Conservation (phyloP, 2,113 vertebrate species). For the Ia io region DNA sequence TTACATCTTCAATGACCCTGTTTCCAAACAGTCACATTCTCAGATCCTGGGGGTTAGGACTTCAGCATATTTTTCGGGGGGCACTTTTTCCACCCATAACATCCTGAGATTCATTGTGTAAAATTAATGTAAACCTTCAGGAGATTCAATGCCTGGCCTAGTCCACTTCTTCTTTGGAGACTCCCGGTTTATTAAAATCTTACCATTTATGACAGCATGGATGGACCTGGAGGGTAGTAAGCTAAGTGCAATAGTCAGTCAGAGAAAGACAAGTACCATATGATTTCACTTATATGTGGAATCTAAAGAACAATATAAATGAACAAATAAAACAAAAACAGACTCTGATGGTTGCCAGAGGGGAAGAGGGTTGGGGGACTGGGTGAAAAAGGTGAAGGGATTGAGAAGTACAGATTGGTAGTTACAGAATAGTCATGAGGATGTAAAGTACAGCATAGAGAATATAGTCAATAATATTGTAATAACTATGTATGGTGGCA, state of each 20-base stretch:
- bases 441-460: background rate
- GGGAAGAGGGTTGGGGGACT: background rate
- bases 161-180: background rate
- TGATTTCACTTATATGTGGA: background rate
- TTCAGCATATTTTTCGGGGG: background rate
- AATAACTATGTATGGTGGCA: background rate
- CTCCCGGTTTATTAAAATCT: background rate
- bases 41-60: background rate
- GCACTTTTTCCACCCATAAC: background rate
- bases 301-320: background rate
- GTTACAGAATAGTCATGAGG: background rate
- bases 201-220: background rate
- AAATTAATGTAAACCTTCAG: background rate
- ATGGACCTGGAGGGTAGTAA: background rate
- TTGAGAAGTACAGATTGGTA: background rate
- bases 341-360: background rate
- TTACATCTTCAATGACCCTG: background rate
- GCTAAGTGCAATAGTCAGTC: background rate
- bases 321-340: background rate
- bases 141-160: background rate
- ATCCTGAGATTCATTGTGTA: background rate
- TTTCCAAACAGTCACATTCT: background rate
- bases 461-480: background rate
- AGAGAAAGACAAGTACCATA: background rate
- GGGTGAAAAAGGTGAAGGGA: background rate